A percentile compares a stretch with the other conserved stretches of the same genome.
These are phyloP conservation scores for Tauraco hartlaubi DNA, from an alignment of 2,797 vertebrate genomes.

Conservation along the genomic window DNA sequence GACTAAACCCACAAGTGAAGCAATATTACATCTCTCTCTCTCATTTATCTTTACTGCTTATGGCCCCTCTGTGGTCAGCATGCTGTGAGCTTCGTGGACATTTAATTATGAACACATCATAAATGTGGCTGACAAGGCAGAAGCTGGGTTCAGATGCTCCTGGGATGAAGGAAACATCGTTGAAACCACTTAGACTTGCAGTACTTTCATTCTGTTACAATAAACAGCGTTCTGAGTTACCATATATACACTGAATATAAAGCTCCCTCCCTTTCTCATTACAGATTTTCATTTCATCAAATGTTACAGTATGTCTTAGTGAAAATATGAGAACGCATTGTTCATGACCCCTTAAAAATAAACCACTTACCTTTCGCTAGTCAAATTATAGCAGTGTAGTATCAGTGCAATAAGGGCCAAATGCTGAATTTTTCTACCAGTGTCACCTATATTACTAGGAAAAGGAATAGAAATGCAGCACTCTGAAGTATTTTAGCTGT, in stretches of 20 bases:
- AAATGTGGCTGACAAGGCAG: conserved; percentile 89
- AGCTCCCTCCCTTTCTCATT: conserved; percentile 7
- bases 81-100: conserved; percentile 81
- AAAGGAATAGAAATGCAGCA: not conserved
- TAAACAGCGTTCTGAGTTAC: conserved; percentile 14
- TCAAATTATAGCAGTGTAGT: not conserved
- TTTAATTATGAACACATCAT: conserved; percentile 93
- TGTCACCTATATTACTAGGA: not conserved
- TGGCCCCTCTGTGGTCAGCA: conserved; percentile 85
- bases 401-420: not conserved
- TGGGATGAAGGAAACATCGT: conserved; percentile 70
- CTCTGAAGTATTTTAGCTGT: not conserved
- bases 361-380: not conserved
- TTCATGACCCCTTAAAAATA: not conserved
- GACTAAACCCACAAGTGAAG: conserved; percentile 89
- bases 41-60: conserved; percentile 92
- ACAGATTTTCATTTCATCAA: not conserved
- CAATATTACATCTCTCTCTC: conserved; percentile 90
- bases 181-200: conserved; percentile 74
- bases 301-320: not conserved
- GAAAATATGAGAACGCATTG: not conserved
- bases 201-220: conserved; percentile 58
- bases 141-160: conserved; percentile 76
- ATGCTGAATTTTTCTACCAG: not conserved
- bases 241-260: not conserved